Evolutionary conservation across 2,797 vertebrate species (phyloP), one percentile per base, ranked within the genome.

Genomic region (Atherinosoma microstoma): DNA sequence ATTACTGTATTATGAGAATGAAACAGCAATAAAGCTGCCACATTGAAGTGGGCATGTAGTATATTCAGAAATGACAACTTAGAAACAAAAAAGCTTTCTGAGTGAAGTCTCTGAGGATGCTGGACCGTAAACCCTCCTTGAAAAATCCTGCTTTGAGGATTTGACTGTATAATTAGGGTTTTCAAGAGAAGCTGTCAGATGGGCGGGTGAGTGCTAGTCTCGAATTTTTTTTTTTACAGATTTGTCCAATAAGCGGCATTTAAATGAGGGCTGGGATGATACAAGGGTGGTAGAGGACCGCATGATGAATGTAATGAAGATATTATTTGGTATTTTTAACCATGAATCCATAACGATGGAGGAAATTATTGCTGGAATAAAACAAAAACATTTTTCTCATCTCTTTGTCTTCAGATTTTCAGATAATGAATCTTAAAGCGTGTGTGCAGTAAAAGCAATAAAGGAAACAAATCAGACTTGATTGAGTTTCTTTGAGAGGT

Each of bases 101-200:
- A 64, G 24, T 45, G 62, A 65, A 80, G 54, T 67, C 72, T 58
- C 47, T 0, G 27, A 70, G 56, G 73, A 73, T 29, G 53, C 56
- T 30, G 58, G 69, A 67, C 27, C 34, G 67, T 67, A 87, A 73
- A 82, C 8, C 18, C 58, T 63, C 70, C 42, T 35, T 12, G 49
- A 70, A 79, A 79, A 86, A 73, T 47, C 58, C 62, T n/a, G 35
- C 75, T 72, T 78, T 76, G 76, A 90, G 77, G 83, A 85, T 88
- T 67, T 65, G 47, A 70, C 75, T 82, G 76, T 80, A 78, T 91
- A 85, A 92, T 89, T 83, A 84, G 73, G 79, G 76, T 86, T 88
- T 91, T 87, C 85, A 78, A 76, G 72, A 58, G 72, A 84, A 82
- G 62, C 65, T 76, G 73, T 80, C 78, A 82, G 77, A 83, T 72